A percentile compares a stretch with the other conserved stretches of the same genome.
phyloP scores from a whole-genome alignment of 2,888 invertebrate species.

The Agonopterix arenella region DNA sequence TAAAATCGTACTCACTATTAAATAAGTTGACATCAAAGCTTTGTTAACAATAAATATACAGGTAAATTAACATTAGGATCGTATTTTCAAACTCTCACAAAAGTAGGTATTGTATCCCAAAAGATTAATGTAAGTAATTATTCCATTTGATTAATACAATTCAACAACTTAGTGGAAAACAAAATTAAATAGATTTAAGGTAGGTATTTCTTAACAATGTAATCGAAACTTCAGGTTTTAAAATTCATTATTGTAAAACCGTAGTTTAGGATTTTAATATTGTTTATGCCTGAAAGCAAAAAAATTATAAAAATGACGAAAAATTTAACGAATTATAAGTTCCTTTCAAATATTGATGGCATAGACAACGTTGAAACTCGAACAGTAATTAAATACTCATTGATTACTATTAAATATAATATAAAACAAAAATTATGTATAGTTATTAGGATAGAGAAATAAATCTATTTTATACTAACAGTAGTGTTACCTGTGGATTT shows the following conservation, averaged over 20 bases:
- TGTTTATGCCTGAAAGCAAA: slow-evolving; percentile 8
- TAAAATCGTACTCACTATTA: no score
- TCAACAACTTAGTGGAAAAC: neutral
- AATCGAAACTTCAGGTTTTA: slow-evolving; percentile 5
- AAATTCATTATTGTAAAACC: slow-evolving; percentile 2
- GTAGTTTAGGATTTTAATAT: slow-evolving; percentile 9
- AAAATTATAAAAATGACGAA: neutral
- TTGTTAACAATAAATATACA: slow-evolving; percentile 1
- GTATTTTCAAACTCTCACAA: neutral
- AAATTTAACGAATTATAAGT: slow-evolving; percentile 5
- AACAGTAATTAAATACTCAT: slow-evolving; percentile 41
- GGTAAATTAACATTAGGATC: neutral
- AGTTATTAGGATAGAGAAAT: slow-evolving; percentile 57
- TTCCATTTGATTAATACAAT: neutral
- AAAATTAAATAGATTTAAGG: neutral
- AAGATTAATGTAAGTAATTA: neutral
- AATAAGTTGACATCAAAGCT: neutral
- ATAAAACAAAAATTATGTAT: slow-evolving; percentile 39
- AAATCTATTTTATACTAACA: slow-evolving; percentile 71
- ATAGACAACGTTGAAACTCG: slow-evolving; percentile 20
- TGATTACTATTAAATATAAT: slow-evolving; percentile 25
- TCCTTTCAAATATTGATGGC: slow-evolving; percentile 4
- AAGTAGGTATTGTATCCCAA: neutral
- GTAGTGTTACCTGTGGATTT: slow-evolving; percentile 31
- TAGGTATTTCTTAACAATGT: slow-evolving; percentile 4